Base-by-base conservation (phyloP, 2,113 vertebrate genomes). In the Chunga burmeisteri region DNA sequence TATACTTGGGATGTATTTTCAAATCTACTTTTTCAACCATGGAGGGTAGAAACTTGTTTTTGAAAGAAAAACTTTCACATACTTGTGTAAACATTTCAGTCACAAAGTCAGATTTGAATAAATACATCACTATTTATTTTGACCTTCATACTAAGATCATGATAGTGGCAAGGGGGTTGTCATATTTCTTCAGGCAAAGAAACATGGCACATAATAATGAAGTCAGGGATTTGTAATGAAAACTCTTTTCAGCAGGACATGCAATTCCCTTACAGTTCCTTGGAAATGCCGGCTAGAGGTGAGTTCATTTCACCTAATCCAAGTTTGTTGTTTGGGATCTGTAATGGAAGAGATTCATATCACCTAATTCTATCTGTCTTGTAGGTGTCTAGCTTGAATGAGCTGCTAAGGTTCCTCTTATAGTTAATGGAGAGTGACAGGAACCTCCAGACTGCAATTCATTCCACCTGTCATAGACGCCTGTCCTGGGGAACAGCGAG, bases 281-380 rank as follows among this genome's bases (percentile, higher is more conserved):
- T 66, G 65, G 77, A 95, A 91, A 95, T 82, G 50, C 42, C 88
- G 87, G 16, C 30, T 23, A 74, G 26, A 89, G 38, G 50, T 36
- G 77, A 97, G 55, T 72, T 95, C 50, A 75, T 93, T 93, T 95
- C 72, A 84, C 65, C 73, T 81, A 81, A 79, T 82, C 40, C 78
- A 81, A 68, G 49, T 75, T 79, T 94, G 68, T 81, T 96, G 93
- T 82, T 96, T 91, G 89, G 70, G 53, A 89, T 81, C 52, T 95
- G 86, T 93, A 93, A 96, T 82, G 88, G 86, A 95, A 91, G 89
- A 94, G 94, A 91, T 94, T 91, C 91, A 56, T 96, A 96, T 96
- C 86, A 79, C 36, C 78, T 93, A 93, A 89, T 89, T 93, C 77
- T 81, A 63, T 91, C 77, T 89, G 65, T 93, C 84, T 93, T 72